Base-by-base conservation (phyloP, 2,113 vertebrate species). In the Cheirogaleus medius region DNA sequence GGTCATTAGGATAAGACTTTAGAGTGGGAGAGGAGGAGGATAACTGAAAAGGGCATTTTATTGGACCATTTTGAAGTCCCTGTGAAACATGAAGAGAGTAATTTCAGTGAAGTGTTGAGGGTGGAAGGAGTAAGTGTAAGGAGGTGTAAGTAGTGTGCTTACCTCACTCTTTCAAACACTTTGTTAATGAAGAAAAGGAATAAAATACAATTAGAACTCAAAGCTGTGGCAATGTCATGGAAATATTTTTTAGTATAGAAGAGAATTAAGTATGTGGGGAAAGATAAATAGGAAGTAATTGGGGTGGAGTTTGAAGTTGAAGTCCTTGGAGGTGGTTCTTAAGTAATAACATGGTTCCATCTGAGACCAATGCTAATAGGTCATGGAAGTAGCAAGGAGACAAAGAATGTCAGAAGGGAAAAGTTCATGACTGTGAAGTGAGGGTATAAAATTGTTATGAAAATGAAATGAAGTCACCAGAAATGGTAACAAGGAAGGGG, bases 201-300 rank as follows among this genome's bases (percentile, higher is more conserved):
- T 84, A 85, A 89, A 60, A 81, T 81, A 68, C 74, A 76, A 87
- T 71, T 60, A 93, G 42, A 88, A 69, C 17, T 94, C 54, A 90
- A 91, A 60, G 27, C 5, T 29, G 12, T 73, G 47, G 4, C 23
- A 81, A 68, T 81, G 52, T 56, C 10, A 39, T 44, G 42, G 10
- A 39, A 83, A 83, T 27, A 83, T 37, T 73, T 84, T 73, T 78
- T 87, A 91, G 63, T 23, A 68, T 39, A 78, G 18, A 91, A 3
- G 11, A 87, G 25, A 73, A 80, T 80, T 91, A n/a, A 29, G 15
- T 71, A 66, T 52, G 9, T 52, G 42, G 27, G n/a, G 52, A n/a
- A 74, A 81, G 44, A 66, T 49, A 77, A 80, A 58, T 52, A 32
- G 29, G 23, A 86, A 78, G 47, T 42, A 39, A 84, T 20, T 93